Evolutionary conservation across 2,113 vertebrate species (phyloP).

Genomic region (Sorex fumeus): DNA sequence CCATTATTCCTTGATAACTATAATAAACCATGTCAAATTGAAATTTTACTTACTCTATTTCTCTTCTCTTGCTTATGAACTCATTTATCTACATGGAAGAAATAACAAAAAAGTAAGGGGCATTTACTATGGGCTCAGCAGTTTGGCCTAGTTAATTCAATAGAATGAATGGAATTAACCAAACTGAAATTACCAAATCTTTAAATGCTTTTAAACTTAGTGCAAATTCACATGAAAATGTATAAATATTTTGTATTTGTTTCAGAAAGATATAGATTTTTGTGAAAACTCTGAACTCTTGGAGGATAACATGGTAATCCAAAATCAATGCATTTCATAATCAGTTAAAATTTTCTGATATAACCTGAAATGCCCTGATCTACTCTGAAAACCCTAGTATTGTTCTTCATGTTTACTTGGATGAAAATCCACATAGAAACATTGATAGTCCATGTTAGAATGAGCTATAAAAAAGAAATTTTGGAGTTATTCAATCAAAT

Average conservation of each 20-base stretch:
- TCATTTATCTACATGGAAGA: background rate
- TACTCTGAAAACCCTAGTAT: too few relatives aligned
- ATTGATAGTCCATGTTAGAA: background rate
- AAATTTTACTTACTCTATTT: background rate
- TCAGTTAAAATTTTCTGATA: background rate
- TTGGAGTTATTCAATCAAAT: background rate
- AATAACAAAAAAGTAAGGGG: background rate
- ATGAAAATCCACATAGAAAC: background rate
- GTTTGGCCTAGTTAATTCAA: constrained; percentile 7
- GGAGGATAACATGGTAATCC: background rate
- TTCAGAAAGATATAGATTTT: background rate
- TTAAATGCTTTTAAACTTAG: constrained; percentile 39
- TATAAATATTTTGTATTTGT: background rate
- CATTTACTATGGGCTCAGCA: background rate
- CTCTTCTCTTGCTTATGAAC: constrained; percentile 16
- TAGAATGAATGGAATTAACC: too few relatives aligned
- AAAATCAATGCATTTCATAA: background rate
- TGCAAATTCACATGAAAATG: constrained; percentile 36
- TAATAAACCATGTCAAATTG: background rate
- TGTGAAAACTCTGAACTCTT: constrained; percentile 1
- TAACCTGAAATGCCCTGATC: background rate
- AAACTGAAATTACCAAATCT: background rate
- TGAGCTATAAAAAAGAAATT: background rate
- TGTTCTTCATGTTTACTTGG: background rate
- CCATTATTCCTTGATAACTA: background rate